A percentile compares a stretch with the other conserved stretches of the same genome.
Conservation (phyloP, 2,797 vertebrate genomes). For the Lerista edwardsae region DNA sequence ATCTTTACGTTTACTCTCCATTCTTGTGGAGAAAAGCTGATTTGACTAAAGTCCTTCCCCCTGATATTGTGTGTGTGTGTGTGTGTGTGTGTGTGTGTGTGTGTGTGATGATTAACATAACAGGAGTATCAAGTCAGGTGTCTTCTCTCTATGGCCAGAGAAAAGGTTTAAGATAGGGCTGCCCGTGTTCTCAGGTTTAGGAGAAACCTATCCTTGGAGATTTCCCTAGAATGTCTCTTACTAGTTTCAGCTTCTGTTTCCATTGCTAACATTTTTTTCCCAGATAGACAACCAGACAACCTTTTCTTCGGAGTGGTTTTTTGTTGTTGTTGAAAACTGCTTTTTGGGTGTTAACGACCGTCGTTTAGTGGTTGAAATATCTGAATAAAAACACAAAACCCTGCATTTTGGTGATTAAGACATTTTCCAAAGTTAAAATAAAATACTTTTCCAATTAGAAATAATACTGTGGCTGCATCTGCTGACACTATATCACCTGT, state of each 20-base stretch:
- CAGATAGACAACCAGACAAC: not conserved
- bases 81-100: not conserved
- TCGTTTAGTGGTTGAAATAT: too few relatives aligned
- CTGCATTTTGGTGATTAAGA: too few relatives aligned
- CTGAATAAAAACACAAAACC: too few relatives aligned
- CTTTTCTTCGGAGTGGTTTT: too few relatives aligned
- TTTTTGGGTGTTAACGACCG: too few relatives aligned
- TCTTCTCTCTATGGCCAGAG: not conserved
- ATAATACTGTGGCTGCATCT: too few relatives aligned
- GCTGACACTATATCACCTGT: too few relatives aligned
- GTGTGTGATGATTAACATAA: not conserved
- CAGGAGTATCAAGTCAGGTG: not conserved
- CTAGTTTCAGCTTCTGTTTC: conserved; percentile 3
- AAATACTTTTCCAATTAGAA: too few relatives aligned
- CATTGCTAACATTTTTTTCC: not conserved
- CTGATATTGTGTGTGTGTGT: not conserved
- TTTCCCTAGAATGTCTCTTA: not conserved
- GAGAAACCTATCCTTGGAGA: not conserved
- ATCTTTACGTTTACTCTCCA: too few relatives aligned
- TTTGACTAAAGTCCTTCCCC: not conserved
- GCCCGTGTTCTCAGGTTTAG: not conserved
- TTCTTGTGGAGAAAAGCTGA: not conserved
- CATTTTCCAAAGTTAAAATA: too few relatives aligned
- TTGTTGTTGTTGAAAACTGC: too few relatives aligned
- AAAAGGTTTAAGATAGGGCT: not conserved